Base-by-base conservation (phyloP, 2,113 vertebrate species). In the Sceloporus tristichus region DNA sequence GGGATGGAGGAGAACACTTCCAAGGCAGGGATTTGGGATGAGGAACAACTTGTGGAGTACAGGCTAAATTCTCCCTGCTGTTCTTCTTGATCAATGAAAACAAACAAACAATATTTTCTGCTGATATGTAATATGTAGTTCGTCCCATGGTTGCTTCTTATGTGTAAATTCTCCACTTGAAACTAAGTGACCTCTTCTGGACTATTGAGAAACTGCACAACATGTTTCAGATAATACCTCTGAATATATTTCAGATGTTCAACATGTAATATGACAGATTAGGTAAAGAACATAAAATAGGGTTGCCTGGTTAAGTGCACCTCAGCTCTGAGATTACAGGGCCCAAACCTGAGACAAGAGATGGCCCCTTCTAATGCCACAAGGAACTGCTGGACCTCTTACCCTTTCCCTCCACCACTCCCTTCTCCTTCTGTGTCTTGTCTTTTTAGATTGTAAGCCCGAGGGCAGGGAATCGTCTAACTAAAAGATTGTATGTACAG, bases 131-230 rank as follows among this genome's bases (percentile, higher is more conserved):
- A 77, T 56, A 40, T 70, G 62, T 84, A 82, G 59, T 70, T 82
- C 78, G 62, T 42, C 81, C 53, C 59, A 25, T 23, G 48, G 21
- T 83, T 18, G 59, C 66, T 89, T 13, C 18, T 56, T 38, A 40
- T 87, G 38, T 66, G 23, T 84, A 78, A 65, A 91, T 85, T 85
- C 78, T 70, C 87, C 79, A 62, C 74, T 83, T 90, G 74, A 38
- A 83, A 83, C 27, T 53, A n/a, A 84, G 93, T 95, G 95, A 95
- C 94, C 94, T 95, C 94, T 95, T 79, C 94, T 88, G 95, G 94
- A 84, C 88, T 53, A 66, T 59, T n/a, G 78, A 25, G 88, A 77
- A 94, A 94, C 87, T 92, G 91, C 94, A 95, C 73, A 40, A 38
- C 89, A 4, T 70, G 42, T 29, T 16, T 40, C 59, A 25, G 4